Base-by-base conservation (phyloP, 2,888 invertebrate genomes). In the Drosophila phalerata region DNA sequence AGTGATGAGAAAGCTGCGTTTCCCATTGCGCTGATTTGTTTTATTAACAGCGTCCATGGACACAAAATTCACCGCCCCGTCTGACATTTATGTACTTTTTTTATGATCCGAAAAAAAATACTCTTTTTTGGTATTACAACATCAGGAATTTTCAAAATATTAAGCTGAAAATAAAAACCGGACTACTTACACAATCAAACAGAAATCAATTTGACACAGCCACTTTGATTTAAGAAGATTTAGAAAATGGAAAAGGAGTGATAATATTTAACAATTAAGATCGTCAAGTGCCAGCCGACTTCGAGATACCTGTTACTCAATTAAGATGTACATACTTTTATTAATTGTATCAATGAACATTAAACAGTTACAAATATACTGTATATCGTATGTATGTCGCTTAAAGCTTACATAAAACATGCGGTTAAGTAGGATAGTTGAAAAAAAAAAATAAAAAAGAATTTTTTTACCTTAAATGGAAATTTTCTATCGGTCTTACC, bases 1-100 rank as follows among this genome's bases (percentile, higher is more conserved):
- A 32, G 66, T 67, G n/a, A 88, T 19, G 2, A 74, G 25, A 17
- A 86, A 86, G 28, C 69, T 69, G 28, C 60, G 65, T 9, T 56
- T 67, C 6, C 48, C 51, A n/a, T 34, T 52, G 17, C 10, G 25
- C 11, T 43, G 43, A 5, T 53, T 40, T 2, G 37, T 10, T 11
- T 57, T 6, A 0, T 55, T 61, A 1, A 11, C 42, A 22, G 30
- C 15, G 22, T 19, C 22, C 3, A 22, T 13, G 11, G 62, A 25
- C 17, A 37, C 53, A 57, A 43, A 45, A 45, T 42, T 53, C 15
- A 11, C 5, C 15, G 56, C 65, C 8, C 17, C 55, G 47, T 45
- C 25, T 28, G 61, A 55, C 80, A 79, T 76, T 25, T 42, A 19
- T 8, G 1, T 15, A 15, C 6, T 32, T 49, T 62, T 42, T 30